Percentiles rank a stretch among this genome's conserved stretches.
These are phyloP conservation scores for Ciconia maguari DNA, from an alignment of 2,113 vertebrate species.

Conservation along the genomic window DNA sequence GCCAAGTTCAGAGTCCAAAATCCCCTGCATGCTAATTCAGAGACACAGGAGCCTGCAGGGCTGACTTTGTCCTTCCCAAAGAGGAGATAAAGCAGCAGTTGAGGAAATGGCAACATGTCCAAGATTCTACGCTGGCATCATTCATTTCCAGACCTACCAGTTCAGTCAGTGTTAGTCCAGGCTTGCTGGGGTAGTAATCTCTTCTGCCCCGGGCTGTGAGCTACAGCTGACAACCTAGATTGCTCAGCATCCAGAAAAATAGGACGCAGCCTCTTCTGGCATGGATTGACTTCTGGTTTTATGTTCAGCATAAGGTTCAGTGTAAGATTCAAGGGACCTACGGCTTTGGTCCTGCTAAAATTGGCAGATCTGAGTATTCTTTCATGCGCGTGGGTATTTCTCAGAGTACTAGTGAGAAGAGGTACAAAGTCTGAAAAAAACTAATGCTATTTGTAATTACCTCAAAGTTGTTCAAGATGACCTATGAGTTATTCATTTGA, in stretches of 20 bases:
- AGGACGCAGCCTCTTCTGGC: background rate
- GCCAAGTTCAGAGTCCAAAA: background rate
- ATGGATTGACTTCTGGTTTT: fast-evolving
- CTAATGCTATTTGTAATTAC: background rate
- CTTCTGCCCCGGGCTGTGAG: background rate
- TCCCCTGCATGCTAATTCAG: background rate
- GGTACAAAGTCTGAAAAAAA: background rate
- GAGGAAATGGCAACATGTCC: background rate
- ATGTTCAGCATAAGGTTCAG: too few relatives aligned
- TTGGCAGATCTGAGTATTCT: background rate
- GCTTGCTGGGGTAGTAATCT: background rate
- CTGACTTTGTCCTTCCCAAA: background rate
- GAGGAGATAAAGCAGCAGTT: background rate
- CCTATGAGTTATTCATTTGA: background rate
- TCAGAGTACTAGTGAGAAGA: background rate
- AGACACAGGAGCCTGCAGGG: background rate
- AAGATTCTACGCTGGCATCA: background rate
- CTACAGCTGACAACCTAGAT: fast-evolving
- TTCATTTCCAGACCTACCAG: background rate
- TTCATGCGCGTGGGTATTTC: fast-evolving
- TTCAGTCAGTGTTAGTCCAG: fast-evolving
- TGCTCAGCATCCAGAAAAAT: fast-evolving
- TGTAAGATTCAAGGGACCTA: background rate
- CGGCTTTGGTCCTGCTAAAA: background rate
- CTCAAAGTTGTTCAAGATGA: background rate